These are phyloP conservation scores for Pyrrhosoma nymphula DNA, from an alignment of 2,888 invertebrate genomes.

Conservation along the genomic window DNA sequence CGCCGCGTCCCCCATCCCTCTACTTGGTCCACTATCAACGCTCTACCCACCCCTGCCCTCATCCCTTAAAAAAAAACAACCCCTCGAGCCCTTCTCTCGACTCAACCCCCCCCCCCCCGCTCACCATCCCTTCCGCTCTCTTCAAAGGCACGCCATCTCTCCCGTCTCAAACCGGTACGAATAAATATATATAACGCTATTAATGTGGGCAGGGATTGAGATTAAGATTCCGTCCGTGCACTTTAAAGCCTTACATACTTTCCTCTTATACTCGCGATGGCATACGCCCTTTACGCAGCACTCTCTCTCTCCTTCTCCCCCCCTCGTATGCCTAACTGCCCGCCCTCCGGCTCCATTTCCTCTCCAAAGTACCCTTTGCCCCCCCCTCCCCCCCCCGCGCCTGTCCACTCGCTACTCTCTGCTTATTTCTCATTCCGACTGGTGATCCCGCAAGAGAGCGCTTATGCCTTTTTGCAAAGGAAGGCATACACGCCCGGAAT, in stretches of 20 bases:
- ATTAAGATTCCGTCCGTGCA: constrained; percentile 64
- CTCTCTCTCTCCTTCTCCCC: not conserved
- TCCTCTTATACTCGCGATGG: constrained; percentile 52
- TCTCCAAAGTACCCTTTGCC: not conserved
- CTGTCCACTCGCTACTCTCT: not conserved
- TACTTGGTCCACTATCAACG: not conserved
- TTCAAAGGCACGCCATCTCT: constrained; percentile 49
- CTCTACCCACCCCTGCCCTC: not conserved
- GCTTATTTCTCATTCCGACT: constrained; percentile 10
- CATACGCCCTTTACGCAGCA: not conserved
- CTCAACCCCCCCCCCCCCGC: not conserved
- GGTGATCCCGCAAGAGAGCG: not conserved
- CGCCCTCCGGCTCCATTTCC: too few species aligned
- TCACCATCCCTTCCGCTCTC: not conserved
- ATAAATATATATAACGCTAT: constrained; percentile 66
- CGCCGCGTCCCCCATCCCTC: not conserved
- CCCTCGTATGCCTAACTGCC: not conserved
- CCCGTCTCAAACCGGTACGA: constrained; percentile 64
- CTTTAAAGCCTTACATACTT: constrained; percentile 66
- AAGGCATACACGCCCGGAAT: not conserved
- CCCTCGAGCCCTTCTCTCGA: not conserved
- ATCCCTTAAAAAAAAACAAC: not conserved
- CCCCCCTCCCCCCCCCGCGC: not conserved
- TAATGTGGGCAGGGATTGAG: constrained; percentile 64
- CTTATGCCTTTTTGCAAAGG: not conserved